Evolutionary conservation across 2,797 vertebrate species (phyloP), one percentile per base, ranked within the genome.

Genomic region (Enteromius trimaculatus): DNA sequence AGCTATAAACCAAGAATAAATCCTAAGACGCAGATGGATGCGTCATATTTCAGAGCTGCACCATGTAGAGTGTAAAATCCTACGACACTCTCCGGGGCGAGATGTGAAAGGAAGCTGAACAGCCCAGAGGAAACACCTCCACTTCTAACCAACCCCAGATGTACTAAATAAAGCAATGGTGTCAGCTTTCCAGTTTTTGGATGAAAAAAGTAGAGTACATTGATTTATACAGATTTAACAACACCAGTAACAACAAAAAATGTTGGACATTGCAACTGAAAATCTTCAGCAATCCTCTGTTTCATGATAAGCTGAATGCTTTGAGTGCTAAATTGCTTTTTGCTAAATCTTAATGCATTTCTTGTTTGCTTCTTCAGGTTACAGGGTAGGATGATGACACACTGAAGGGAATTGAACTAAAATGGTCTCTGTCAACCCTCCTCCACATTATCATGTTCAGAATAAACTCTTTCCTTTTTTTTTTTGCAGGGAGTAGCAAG

Each of bases 101-200:
- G 74, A 83, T 39, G 65, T 77, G 74, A 83, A 77, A 68, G 85
- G 88, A 86, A 89, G 72, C 82, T 75, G 81, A 78, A 69, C 29
- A 77, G 84, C 87, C 29, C 82, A 14, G 26, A 64, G 31, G 65
- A 77, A 86, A 83, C 82, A 86, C 51, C 80, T 79, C 53, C 70
- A 77, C 51, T 83, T 51, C 34, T 92, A 92, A 93, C 85, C 84
- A 83, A 84, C 90, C 86, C 90, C 92, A 95, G 91, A 94, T 93
- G 92, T 92, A 85, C 64, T 64, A 86, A 80, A 68, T 47, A 72
- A 58, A 81, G 26, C 81, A 13, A 60, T 44, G 55, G 65, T 70
- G 65, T 44, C 39, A 71, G 42, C 21, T 53, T 76, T 75, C 44
- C 31, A 60, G 31, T 65, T 71, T 47, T 47, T 31, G 17, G 10